Evolutionary conservation across 2,888 invertebrate genomes (phyloP).

Genomic region (Odontothrips loti): DNA sequence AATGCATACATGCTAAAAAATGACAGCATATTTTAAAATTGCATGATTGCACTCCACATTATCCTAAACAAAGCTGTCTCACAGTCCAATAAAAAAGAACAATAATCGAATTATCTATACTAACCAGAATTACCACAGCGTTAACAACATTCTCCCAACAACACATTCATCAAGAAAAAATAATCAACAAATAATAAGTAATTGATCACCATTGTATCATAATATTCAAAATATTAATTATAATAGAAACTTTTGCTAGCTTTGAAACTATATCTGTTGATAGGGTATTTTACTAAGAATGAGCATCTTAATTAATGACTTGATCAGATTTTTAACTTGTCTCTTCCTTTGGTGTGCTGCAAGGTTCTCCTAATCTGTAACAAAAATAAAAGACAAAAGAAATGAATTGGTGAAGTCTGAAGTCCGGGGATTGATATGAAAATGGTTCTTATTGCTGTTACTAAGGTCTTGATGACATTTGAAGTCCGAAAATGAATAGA

Average conservation of each 20-base stretch:
- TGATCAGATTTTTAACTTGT: neutral
- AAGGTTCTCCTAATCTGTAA: slow-evolving; percentile 29
- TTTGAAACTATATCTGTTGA: neutral
- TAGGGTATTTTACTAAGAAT: neutral
- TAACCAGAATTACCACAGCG: slow-evolving; percentile 8
- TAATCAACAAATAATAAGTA: slow-evolving; percentile 8
- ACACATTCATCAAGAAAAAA: neutral
- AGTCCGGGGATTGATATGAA: neutral
- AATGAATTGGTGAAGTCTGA: neutral
- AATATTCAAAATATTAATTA: neutral
- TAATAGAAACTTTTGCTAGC: neutral
- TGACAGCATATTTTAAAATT: neutral
- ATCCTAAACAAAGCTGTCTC: neutral
- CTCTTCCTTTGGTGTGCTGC: slow-evolving; percentile 2
- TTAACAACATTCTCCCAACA: neutral
- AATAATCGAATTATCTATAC: neutral
- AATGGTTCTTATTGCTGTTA: neutral
- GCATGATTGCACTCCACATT: neutral
- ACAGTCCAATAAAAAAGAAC: slow-evolving; percentile 3
- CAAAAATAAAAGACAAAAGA: slow-evolving; percentile 29
- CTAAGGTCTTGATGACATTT: no score
- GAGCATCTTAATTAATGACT: slow-evolving; percentile 5
- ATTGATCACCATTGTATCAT: neutral
- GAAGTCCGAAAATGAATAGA: no score
- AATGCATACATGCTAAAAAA: neutral